These are phyloP conservation scores for Ceuthmochares aereus DNA, from an alignment of 2,113 vertebrate genomes.

Conservation along the genomic window DNA sequence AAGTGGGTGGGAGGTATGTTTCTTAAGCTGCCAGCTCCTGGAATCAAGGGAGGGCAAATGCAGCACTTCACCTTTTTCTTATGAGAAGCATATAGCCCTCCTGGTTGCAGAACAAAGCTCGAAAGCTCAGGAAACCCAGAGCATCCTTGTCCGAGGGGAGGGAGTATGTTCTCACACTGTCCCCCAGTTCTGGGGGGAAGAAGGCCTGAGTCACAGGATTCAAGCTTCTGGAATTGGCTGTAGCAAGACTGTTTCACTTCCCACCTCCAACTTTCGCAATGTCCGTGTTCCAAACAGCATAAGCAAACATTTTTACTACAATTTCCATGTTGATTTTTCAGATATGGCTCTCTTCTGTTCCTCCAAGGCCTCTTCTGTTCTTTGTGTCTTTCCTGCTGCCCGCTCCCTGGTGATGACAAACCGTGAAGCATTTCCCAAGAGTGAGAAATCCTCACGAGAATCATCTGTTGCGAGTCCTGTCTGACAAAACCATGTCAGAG, in stretches of 20 bases:
- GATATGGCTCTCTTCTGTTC: not conserved
- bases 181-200: not conserved
- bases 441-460: slow-evolving; percentile 51
- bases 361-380: slow-evolving; percentile 1
- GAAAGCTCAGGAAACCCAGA: not conserved
- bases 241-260: not conserved
- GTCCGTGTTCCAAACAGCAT: not conserved
- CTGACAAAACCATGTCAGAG: slow-evolving; percentile 57
- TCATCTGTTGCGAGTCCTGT: slow-evolving; percentile 54
- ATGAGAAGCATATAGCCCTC: not conserved
- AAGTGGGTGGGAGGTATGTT: slow-evolving; percentile 21
- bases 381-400: not conserved
- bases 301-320: slow-evolving; percentile 1
- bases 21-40: not conserved
- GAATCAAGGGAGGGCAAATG: not conserved
- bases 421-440: slow-evolving; percentile 5
- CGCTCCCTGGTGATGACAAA: slow-evolving; percentile 14
- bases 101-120: not conserved
- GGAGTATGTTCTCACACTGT: not conserved
- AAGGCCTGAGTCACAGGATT: not conserved
- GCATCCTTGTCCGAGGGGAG: not conserved
- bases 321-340: slow-evolving; percentile 18
- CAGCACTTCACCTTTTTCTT: not conserved
- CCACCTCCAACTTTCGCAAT: not conserved
- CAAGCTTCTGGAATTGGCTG: not conserved